Evolutionary conservation across 2,113 vertebrate genomes (phyloP), one percentile per base, ranked within the genome.

Genomic region (Corythoichthys intestinalis): DNA sequence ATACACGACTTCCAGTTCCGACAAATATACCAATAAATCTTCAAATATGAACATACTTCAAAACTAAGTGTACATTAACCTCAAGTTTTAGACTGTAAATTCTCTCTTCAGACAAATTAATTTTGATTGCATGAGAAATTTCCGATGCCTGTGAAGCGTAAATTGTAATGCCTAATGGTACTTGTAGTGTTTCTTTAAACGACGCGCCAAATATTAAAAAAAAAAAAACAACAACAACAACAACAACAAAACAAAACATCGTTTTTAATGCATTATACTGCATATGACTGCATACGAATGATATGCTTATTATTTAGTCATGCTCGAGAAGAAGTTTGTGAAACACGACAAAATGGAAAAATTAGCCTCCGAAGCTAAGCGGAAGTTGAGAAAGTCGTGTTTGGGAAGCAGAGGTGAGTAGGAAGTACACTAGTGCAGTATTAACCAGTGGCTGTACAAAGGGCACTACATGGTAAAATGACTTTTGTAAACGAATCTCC

Each of bases 181-280:
- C 34, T 59, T 88, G 83, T 85, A 89, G 83, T 86, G 83, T 0
- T 1, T 6, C 5, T 12, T 57, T 20, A 4, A 57, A 57, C 28
- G 4, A 57, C 28, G 11, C 41, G 9, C 15, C 7, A 15, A 41
- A 41, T 6, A 28, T 28, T 28, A 28, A 28, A 28, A 28, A 28
- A 28, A 28, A 28, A 28, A 28, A 0, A 28, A 28, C 20, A 28
- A 28, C 20, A 28, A 28, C 20, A 28, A 28, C 20, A 28, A 28
- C 20, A 28, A 28, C 20, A 28, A 28, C 20, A 28, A 28, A 28
- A 28, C 20, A 28, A 28, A 28, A 28, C 20, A 28, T 28, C 20
- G 20, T 28, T 28, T 28, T 28, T 28, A 28, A 28, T 28, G 20
- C 20, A 28, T 28, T 28, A 10, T 34, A 13, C 4, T 37, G 35